Conservation (phyloP, 2,888 invertebrate species). For the Drosophila picticornis region DNA sequence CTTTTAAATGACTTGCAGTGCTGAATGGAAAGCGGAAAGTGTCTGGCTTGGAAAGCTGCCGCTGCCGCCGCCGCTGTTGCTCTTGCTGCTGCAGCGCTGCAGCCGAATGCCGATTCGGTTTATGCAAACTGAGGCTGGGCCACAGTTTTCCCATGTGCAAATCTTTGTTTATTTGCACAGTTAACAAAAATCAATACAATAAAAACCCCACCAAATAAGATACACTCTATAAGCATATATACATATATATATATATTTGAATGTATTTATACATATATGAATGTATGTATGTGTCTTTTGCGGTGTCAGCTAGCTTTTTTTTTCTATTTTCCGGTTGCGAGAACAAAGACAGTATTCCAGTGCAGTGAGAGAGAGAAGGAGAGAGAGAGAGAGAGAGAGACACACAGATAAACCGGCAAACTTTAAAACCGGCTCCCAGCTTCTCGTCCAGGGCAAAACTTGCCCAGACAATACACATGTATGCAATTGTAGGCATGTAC, state of each 20-base stretch:
- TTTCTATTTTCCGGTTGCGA: slow-evolving; percentile 59
- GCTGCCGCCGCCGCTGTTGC: slow-evolving; percentile 19
- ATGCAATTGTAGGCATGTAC: slow-evolving; percentile 17
- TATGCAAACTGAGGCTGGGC: slow-evolving; percentile 53
- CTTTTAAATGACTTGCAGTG: slow-evolving; percentile 76
- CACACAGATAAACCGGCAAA: slow-evolving; percentile 42
- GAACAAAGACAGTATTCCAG: slow-evolving; percentile 77
- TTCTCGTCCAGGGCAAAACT: slow-evolving; percentile 39
- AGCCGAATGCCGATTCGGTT: slow-evolving; percentile 27
- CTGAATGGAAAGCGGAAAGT: slow-evolving; percentile 67
- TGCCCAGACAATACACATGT: slow-evolving; percentile 31
- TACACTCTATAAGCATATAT: not conserved
- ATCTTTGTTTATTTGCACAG: slow-evolving; percentile 57
- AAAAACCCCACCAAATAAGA: slow-evolving; percentile 16
- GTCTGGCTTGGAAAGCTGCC: slow-evolving; percentile 55
- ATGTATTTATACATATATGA: not conserved
- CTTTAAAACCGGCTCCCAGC: slow-evolving; percentile 67
- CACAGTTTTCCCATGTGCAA: slow-evolving; percentile 38
- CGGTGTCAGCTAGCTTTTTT: slow-evolving; percentile 26
- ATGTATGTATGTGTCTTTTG: not conserved
- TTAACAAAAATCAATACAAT: slow-evolving; percentile 38
- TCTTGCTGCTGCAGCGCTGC: slow-evolving; percentile 21
- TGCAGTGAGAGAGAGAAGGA: slow-evolving; percentile 3
- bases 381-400: slow-evolving; percentile 6
- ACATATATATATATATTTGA: not conserved